A percentile compares a stretch with the other conserved stretches of the same genome.
phyloP scores from a whole-genome alignment of 1,140 invertebrate species.

The Lethrus apterus region DNA sequence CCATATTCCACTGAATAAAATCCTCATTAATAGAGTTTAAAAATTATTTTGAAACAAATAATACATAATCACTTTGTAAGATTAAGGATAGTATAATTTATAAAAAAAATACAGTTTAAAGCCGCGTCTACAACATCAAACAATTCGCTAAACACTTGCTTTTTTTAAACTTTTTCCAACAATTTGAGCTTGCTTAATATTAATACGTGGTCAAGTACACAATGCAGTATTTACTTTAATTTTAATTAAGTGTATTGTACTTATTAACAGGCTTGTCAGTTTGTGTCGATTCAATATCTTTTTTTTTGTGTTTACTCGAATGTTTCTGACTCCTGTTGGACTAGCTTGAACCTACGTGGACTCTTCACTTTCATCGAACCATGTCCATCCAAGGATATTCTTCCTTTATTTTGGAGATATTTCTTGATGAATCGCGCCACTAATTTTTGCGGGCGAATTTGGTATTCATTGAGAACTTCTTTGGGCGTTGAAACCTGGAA shows the following conservation, averaged over 20 bases:
- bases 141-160: neutral
- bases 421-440: constrained; percentile 82
- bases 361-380: constrained; percentile 74
- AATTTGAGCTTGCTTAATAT: neutral
- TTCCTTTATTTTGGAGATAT: constrained; percentile 67
- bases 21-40: no score
- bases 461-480: constrained; percentile 87
- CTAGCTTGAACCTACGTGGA: constrained; percentile 75
- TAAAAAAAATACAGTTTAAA: neutral
- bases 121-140: neutral
- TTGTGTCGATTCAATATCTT: neutral
- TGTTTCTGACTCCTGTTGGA: constrained; percentile 83
- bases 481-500: constrained; percentile 75
- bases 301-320: constrained; percentile 61
- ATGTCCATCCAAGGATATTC: constrained; percentile 61
- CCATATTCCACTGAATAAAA: no score
- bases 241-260: no score
- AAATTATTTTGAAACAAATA: no score
- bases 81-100: no score
- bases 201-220: no score
- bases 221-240: no score
- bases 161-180: neutral
- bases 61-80: no score
- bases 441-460: constrained; percentile 82
- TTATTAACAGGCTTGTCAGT: no score